Base-by-base conservation (phyloP, 2,797 vertebrate species). In the Sebastes baramenuke region DNA sequence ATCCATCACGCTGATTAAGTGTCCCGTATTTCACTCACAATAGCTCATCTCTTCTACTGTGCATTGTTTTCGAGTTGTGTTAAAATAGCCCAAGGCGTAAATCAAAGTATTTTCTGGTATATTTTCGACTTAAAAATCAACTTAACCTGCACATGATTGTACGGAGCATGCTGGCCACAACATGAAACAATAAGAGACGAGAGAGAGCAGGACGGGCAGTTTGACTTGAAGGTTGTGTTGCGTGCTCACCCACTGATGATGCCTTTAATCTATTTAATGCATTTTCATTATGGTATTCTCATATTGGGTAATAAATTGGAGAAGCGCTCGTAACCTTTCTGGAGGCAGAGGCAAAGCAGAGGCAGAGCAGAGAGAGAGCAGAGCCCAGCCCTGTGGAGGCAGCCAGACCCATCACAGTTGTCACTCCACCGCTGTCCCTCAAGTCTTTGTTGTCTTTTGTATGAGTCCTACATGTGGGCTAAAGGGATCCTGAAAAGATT, bases 381-480 rank as follows among this genome's bases (percentile, higher is more conserved):
- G 72, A 86, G 85, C 88, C 81, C 86, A 88, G 64, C 88, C 88
- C 85, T 67, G 71, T 75, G 76, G 65, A 84, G 72, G 87, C 88
- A 84, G 83, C 81, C 83, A 89, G 80, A 86, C 82, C 84, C 91
- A 82, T 92, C 93, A 67, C 90, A 80, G 92, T 81, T 93, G 94
- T 93, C 91, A 90, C 90, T 92, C 92, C 92, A 83, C 88, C 81
- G 87, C 89, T 92, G 90, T 90, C 93, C 88, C 89, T 76, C 74
- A 86, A 76, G 76, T 87, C 93, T 95, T 95, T 94, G 93, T 94
- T 93, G 91, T 94, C 92, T 93, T 94, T 94, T 94, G 89, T 91
- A 75, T 76, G 78, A 86, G 82, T 90, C 85, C 89, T 79, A 87
- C 93, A 87, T 94, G 92, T 92, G 88, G 86, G 87, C 93, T 88